Percentiles rank a stretch among this genome's conserved stretches.
Evolutionary conservation across 2,888 invertebrate species (phyloP).

Genomic region (Pachycephus smyrnensis): DNA sequence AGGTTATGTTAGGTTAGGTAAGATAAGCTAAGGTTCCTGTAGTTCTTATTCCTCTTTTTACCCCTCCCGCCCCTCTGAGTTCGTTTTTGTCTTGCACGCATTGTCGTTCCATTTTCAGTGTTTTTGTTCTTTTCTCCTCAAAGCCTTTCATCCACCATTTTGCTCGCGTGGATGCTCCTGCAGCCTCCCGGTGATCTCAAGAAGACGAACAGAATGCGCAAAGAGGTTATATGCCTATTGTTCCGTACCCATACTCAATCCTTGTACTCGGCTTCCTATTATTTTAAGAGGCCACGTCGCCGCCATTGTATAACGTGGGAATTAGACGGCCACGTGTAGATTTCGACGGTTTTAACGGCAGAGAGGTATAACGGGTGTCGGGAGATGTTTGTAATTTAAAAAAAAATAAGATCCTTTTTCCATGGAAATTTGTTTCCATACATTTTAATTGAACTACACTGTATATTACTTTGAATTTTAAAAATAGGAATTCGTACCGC

Average conservation of each 20-base stretch:
- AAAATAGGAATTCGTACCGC: too few relatives aligned
- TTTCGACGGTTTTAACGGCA: neutral
- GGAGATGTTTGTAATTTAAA: neutral
- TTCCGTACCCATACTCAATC: neutral
- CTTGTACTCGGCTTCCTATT: neutral
- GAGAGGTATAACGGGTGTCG: neutral
- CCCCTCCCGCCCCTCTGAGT: neutral
- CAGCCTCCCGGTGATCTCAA: neutral
- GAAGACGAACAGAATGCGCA: neutral
- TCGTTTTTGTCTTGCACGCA: neutral
- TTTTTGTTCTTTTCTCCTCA: neutral
- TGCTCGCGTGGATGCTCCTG: neutral
- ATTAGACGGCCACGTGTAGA: neutral
- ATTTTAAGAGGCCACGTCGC: neutral
- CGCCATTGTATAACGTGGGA: conserved; percentile 4
- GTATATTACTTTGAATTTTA: neutral
- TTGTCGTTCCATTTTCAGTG: neutral
- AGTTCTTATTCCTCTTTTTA: neutral
- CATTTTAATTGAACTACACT: neutral
- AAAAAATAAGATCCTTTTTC: rapidly evolving
- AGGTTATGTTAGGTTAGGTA: neutral
- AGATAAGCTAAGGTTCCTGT: neutral
- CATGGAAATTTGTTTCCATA: neutral
- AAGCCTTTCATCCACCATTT: neutral
- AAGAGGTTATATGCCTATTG: neutral